Evolutionary conservation across 2,113 vertebrate genomes (phyloP).

Genomic region (Rhea pennata): DNA sequence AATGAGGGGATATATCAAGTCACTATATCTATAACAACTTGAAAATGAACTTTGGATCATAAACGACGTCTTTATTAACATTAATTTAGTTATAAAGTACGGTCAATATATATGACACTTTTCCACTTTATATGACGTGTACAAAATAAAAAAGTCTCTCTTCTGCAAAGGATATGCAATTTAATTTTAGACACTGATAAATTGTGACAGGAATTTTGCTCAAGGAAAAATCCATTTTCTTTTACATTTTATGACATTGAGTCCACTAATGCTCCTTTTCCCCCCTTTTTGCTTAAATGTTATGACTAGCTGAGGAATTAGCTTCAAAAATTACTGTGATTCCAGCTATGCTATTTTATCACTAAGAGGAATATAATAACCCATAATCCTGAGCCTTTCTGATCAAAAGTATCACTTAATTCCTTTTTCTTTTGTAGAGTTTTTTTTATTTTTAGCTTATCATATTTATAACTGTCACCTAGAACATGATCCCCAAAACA

Average conservation of each 20-base stretch:
- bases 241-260: neutral
- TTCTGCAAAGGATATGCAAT: neutral
- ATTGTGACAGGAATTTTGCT: neutral
- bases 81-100: neutral
- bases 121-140: neutral
- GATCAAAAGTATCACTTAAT: neutral
- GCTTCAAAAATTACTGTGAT: neutral
- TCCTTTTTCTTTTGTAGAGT: neutral
- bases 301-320: conserved; percentile 45
- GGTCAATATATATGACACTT: neutral
- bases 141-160: neutral
- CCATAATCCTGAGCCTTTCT: conserved; percentile 19
- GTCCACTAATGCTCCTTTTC: neutral
- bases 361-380: conserved; percentile 37
- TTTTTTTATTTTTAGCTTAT: conserved; percentile 44
- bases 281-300: neutral
- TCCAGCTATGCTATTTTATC: neutral
- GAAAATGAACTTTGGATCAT: neutral
- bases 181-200: neutral
- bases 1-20: neutral
- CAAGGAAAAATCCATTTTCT: neutral
- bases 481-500: neutral
- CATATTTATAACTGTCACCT: neutral
- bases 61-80: neutral
- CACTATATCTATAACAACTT: neutral